phyloP scores from a whole-genome alignment of 2,113 vertebrate species.

The Hippocampus mohnikei region DNA sequence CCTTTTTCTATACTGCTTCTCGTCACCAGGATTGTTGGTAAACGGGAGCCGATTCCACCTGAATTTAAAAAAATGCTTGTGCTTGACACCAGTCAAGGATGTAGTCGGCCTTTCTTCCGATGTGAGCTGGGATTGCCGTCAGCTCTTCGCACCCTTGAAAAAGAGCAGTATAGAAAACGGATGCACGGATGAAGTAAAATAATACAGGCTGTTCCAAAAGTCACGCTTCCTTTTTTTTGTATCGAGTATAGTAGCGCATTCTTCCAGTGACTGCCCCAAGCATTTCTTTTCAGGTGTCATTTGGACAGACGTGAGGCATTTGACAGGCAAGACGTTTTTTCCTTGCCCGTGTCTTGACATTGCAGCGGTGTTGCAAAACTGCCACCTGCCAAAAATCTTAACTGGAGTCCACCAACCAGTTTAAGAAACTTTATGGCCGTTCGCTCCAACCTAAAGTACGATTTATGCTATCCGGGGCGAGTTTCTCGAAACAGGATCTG shows the following conservation, averaged over 20 bases:
- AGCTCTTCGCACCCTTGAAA: not conserved
- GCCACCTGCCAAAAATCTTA: not conserved
- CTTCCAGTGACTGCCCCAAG: too few species aligned
- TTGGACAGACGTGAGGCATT: not conserved
- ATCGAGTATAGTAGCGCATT: too few species aligned
- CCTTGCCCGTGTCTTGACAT: not conserved
- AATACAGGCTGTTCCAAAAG: not conserved
- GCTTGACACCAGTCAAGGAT: not conserved
- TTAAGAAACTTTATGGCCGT: too few species aligned
- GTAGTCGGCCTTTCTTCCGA: not conserved
- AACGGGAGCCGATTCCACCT: too few species aligned
- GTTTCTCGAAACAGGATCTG: too few species aligned
- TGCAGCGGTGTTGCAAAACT: not conserved
- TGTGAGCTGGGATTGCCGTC: not conserved
- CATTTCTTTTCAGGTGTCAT: not conserved
- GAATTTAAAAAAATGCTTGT: too few species aligned
- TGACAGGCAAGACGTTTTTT: not conserved
- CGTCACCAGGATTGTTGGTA: too few species aligned
- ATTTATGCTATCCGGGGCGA: too few species aligned
- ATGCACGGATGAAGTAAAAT: not conserved
- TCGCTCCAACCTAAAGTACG: too few species aligned
- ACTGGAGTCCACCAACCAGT: not conserved
- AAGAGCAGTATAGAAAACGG: not conserved
- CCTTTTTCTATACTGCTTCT: too few species aligned
- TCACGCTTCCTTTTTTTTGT: not conserved